Base-by-base conservation (phyloP, 2,113 vertebrate genomes). In the Dolichallabes microphthalmus region DNA sequence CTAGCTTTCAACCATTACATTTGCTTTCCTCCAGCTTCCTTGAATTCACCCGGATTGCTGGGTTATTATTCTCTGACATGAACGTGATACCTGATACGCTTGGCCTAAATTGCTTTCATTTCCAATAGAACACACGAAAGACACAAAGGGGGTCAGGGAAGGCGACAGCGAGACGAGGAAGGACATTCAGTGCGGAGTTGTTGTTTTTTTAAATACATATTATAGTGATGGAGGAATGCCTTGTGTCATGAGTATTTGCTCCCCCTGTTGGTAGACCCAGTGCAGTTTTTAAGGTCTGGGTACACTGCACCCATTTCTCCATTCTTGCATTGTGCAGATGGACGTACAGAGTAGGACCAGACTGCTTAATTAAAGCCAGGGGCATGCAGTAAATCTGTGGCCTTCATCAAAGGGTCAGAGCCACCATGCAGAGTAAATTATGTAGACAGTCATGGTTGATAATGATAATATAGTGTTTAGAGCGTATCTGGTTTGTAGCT, bases 371-470 rank as follows among this genome's bases (percentile, higher is more conserved):
- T 88, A 86, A 27, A 90, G 83, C 91, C 92, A 93, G 90, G 52
- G 86, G 19, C 63, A 64, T 8, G 87, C 89, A 88, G 74, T 93
- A 92, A 90, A 91, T 91, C 27, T 63, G 64, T 83, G 85, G 89
- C 88, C 86, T 81, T 93, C 92, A 91, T 88, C 78, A 45, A 87
- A 85, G 89, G 90, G 91, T 93, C 91, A 92, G 85, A 91, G 87
- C 87, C 87, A 87, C 90, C 91, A 92, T 91, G 86, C 88, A 92
- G 91, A 90, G 88, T 92, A 91, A 89, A 93, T 93, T 90, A 92
- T 85, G 79, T 85, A 64, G 87, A 89, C 89, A 84, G 90, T 91
- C 90, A 93, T 90, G 90, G 89, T 90, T 89, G 90, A 90, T 92
- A 92, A 93, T 92, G 89, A 91, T 92, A 89, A 91, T 88, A 79